Conservation (phyloP, 2,797 vertebrate genomes). For the Clamator glandarius region DNA sequence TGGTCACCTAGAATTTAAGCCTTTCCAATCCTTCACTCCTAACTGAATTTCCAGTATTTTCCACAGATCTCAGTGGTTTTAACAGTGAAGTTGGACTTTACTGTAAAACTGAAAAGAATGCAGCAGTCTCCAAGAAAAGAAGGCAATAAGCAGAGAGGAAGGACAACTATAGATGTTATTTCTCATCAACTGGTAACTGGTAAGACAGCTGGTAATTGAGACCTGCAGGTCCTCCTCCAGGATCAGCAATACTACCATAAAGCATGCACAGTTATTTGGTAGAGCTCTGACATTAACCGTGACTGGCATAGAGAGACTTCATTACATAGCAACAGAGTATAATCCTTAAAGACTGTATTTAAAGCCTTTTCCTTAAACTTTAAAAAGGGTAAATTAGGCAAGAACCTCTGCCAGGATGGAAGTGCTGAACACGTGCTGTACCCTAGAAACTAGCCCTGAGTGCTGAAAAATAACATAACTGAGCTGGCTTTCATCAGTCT, state of each 20-base stretch:
- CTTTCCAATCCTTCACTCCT: neutral
- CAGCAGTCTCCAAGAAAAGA: neutral
- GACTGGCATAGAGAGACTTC: neutral
- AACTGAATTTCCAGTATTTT: neutral
- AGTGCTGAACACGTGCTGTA: neutral
- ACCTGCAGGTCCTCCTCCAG: neutral
- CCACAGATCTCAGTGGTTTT: neutral
- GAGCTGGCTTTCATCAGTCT: neutral
- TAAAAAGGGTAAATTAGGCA: neutral
- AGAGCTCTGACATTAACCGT: neutral
- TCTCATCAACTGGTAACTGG: neutral
- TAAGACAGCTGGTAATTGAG: neutral
- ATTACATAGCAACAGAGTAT: neutral
- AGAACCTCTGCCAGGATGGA: neutral
- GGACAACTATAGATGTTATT: neutral
- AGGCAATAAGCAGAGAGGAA: neutral
- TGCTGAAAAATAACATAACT: neutral
- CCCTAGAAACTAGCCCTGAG: neutral
- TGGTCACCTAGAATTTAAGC: neutral
- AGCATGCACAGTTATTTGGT: fast-evolving
- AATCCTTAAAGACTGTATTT: neutral
- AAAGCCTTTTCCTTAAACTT: neutral
- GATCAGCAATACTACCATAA: neutral
- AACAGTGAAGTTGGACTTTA: neutral
- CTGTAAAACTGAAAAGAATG: neutral